phyloP scores from a whole-genome alignment of 2,113 vertebrate genomes.

The Enhydra lutris region DNA sequence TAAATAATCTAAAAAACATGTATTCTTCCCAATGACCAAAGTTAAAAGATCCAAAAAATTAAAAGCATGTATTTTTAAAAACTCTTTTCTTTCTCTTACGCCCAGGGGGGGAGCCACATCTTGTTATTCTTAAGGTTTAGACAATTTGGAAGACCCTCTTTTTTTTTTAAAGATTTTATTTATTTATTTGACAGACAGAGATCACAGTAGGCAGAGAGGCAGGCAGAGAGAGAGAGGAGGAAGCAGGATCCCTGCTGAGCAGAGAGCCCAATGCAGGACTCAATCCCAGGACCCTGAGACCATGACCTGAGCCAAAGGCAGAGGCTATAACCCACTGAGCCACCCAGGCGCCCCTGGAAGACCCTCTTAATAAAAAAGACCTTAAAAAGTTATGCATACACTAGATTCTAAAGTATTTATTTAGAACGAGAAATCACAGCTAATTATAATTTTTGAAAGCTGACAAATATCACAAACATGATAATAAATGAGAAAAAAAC shows the following conservation, averaged over 20 bases:
- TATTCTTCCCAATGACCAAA: neutral
- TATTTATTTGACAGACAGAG: too few relatives aligned
- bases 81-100: neutral
- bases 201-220: too few relatives aligned
- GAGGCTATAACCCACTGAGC: too few relatives aligned
- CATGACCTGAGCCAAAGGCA: too few relatives aligned
- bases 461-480: neutral
- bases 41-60: neutral
- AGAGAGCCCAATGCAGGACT: too few relatives aligned
- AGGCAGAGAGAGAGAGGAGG: too few relatives aligned
- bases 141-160: neutral
- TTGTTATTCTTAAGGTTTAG: neutral
- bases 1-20: neutral
- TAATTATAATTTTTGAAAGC: slow-evolving; percentile 2
- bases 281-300: too few relatives aligned
- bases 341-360: neutral
- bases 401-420: neutral
- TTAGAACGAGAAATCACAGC: neutral
- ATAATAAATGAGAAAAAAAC: neutral
- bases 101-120: neutral
- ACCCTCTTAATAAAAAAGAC: neutral
- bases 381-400: neutral
- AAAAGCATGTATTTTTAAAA: neutral
- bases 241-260: too few relatives aligned
- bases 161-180: too few relatives aligned